Conservation (phyloP, 2,888 invertebrate species). For the Platycnemis pennipes region DNA sequence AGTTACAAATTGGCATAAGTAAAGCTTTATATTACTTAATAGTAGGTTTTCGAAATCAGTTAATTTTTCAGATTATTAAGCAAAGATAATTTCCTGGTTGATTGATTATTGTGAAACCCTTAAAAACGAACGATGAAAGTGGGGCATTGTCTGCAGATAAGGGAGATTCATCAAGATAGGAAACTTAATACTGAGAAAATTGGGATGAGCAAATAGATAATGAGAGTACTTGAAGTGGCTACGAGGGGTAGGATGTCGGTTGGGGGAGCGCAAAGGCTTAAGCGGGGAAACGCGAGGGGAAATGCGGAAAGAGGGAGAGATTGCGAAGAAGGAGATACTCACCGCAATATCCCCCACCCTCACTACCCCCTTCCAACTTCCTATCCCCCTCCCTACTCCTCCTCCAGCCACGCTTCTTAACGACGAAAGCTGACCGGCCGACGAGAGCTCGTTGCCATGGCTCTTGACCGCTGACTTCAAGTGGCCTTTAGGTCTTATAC, state of each 20-base stretch:
- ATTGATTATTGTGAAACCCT: too few species aligned
- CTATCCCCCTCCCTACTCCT: not conserved
- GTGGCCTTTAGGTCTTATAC: slow-evolving; percentile 50
- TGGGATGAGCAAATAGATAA: not conserved
- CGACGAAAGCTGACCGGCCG: slow-evolving; percentile 56
- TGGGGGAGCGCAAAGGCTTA: too few species aligned
- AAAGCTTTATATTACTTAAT: too few species aligned
- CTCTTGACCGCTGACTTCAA: slow-evolving; percentile 47
- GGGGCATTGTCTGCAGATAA: too few species aligned
- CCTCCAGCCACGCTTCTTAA: not conserved
- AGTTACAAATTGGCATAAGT: too few species aligned
- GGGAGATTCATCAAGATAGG: not conserved
- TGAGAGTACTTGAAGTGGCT: not conserved
- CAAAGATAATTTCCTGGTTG: too few species aligned
- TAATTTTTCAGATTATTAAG: too few species aligned
- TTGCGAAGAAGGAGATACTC: not conserved
- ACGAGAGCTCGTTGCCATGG: slow-evolving; percentile 34
- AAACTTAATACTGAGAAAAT: not conserved
- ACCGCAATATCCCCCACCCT: not conserved
- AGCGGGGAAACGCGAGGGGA: not conserved
- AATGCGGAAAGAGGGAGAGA: not conserved
- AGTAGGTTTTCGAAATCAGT: too few species aligned
- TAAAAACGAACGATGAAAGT: too few species aligned
- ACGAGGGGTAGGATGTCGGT: not conserved
- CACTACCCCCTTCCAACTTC: not conserved